Conservation (phyloP, 2,888 invertebrate genomes). For the Glyphotaelius pellucidus region DNA sequence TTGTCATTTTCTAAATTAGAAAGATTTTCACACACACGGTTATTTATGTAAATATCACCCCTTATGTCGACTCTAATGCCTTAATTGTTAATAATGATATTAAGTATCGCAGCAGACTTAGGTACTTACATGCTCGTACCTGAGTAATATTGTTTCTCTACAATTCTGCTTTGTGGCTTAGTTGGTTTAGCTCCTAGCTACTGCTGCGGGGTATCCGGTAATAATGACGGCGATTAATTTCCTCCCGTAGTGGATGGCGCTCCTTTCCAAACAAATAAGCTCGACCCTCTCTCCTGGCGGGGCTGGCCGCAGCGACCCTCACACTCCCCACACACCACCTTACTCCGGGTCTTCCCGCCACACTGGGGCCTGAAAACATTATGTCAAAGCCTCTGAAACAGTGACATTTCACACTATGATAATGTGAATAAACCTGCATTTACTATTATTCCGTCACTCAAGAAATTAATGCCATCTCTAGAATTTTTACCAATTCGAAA, state of each 20-base stretch:
- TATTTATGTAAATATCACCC: no score
- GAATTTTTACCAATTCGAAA: no score
- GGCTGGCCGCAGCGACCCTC: neutral
- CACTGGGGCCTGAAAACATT: neutral
- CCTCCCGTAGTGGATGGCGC: constrained; percentile 26
- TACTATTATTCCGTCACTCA: no score
- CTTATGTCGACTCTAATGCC: no score
- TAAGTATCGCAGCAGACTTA: neutral
- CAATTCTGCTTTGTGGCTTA: neutral
- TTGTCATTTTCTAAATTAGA: no score
- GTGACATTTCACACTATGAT: neutral
- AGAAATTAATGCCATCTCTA: no score
- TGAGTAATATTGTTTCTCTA: neutral
- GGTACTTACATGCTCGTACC: neutral
- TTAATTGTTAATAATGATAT: neutral
- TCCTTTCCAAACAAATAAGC: constrained; percentile 47
- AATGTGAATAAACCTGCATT: no score
- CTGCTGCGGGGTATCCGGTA: constrained; percentile 17
- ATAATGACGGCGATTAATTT: constrained; percentile 52
- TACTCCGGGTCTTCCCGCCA: neutral
- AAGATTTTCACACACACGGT: no score
- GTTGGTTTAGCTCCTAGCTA: neutral
- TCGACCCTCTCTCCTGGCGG: constrained; percentile 16
- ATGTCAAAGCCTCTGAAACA: neutral
- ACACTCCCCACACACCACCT: neutral